Evolutionary conservation across 2,888 invertebrate genomes (phyloP), one percentile per base, ranked within the genome.

Genomic region (Achlya flavicornis): DNA sequence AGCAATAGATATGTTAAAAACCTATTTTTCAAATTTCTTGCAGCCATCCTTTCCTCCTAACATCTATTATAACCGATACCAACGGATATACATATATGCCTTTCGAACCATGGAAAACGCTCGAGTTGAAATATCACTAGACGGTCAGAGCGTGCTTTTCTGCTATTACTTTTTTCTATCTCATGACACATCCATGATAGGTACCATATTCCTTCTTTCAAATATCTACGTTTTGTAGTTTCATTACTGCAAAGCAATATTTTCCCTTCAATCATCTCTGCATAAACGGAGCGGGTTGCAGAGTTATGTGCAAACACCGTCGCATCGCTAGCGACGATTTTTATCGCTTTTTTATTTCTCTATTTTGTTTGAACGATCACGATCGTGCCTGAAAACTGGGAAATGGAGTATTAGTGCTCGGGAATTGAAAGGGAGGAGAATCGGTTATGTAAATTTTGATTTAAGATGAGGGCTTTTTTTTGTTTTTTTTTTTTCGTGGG

Each of bases 251-350:
- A 41, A 3, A 38, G 64, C 63, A 76, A 77, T 77, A 73, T 76
- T 76, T 71, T 63, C 57, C 60, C 60, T 66, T 66, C 68, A 69
- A 75, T 74, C 69, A 64, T 53, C 19, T 66, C 58, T 57, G 64
- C 35, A 53, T 59, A 16, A 53, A 53, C 35, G 63, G 58, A 63
- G 63, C 46, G 16, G 58, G 46, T 32, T 33, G 57, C 19, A 53
- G 53, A 76, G 71, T 64, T 67, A 43, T 64, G 38, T 33, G 63
- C 69, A 77, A 77, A 77, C 76, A 77, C 61, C 62, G 57, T 19
- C 58, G 61, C 41, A 61, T 57, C 35, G 16, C 61, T 11, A 11
- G 53, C 66, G 65, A 69, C 66, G 63, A 61, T 65, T 62, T 66
- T 19, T 19, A 53, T 53, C 7, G 53, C 10, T 64, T 65, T 61